phyloP scores from a whole-genome alignment of 2,113 vertebrate species.

The Sturnira hondurensis region DNA sequence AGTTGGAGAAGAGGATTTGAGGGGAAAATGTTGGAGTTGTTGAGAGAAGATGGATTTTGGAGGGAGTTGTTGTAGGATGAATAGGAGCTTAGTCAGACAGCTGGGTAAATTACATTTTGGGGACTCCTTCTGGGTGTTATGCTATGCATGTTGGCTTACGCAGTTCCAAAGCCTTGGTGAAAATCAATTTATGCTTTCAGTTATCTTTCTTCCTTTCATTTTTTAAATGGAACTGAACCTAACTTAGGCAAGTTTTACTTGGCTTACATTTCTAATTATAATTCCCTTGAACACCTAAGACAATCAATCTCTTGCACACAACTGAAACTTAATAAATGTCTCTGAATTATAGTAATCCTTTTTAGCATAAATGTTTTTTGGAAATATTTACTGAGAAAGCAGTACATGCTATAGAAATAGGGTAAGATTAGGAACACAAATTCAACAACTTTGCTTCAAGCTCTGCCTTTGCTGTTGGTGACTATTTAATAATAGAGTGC shows the following conservation, averaged over 20 bases:
- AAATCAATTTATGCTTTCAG: background rate
- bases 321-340: background rate
- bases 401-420: background rate
- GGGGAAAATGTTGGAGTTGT: background rate
- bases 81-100: background rate
- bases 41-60: background rate
- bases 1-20: background rate
- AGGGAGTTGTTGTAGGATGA: background rate
- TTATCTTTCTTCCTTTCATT: background rate
- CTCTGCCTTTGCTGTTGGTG: background rate
- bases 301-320: background rate
- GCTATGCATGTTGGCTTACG: background rate
- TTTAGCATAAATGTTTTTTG: background rate
- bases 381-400: background rate
- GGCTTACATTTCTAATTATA: background rate
- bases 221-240: background rate
- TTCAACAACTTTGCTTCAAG: background rate
- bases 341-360: background rate
- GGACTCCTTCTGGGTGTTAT: background rate
- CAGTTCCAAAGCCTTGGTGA: background rate
- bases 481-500: fast-evolving
- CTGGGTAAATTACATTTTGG: background rate
- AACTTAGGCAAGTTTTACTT: background rate
- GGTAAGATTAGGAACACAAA: background rate
- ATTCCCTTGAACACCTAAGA: background rate